Evolutionary conservation across 2,113 vertebrate genomes (phyloP).

Genomic region (Pogonocichla stellata): DNA sequence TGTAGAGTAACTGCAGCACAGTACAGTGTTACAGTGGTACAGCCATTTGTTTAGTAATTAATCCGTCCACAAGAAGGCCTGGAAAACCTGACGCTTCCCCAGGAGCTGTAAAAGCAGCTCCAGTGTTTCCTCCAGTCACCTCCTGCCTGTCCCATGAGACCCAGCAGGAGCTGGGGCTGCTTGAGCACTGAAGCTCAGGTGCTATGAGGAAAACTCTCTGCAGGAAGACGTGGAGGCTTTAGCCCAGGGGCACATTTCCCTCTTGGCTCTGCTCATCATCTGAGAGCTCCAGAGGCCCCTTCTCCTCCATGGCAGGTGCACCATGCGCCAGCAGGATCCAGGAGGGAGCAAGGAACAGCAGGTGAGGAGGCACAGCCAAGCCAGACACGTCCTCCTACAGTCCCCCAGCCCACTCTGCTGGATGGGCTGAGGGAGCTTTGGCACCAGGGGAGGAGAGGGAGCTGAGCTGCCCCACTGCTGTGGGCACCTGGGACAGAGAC

Average conservation of each 20-base stretch:
- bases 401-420: neutral
- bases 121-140: neutral
- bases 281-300: neutral
- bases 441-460: fast-evolving
- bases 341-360: neutral
- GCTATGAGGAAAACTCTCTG: neutral
- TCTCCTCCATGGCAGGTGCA: neutral
- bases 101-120: neutral
- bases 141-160: neutral
- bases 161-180: neutral
- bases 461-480: neutral
- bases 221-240: neutral
- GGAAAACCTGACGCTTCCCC: neutral
- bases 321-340: fast-evolving
- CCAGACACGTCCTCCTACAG: neutral
- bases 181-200: neutral
- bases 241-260: neutral
- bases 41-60: conserved; percentile 10
- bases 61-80: neutral
- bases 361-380: neutral
- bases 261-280: neutral
- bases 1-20: conserved; percentile 29
- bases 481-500: neutral
- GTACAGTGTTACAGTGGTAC: neutral
- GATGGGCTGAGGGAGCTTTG: fast-evolving